A percentile compares a stretch with the other conserved stretches of the same genome.
Conservation (phyloP, 2,888 invertebrate genomes). For the Drosophila diplacantha region DNA sequence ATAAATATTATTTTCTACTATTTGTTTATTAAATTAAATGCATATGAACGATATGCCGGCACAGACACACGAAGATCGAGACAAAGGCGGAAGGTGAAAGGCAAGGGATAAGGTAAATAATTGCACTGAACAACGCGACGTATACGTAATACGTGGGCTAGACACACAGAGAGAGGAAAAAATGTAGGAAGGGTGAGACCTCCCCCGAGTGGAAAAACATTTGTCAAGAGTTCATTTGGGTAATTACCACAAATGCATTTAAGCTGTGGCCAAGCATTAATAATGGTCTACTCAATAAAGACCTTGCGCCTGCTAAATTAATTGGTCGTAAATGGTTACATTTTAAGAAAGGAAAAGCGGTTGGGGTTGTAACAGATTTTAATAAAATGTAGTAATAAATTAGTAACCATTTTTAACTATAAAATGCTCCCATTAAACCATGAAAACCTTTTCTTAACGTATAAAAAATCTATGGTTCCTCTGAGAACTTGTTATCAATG, state of each 20-base stretch:
- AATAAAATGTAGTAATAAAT: neutral
- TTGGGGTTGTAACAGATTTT: neutral
- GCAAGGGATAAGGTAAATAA: constrained; percentile 21
- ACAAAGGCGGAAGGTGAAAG: neutral
- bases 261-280: constrained; percentile 4
- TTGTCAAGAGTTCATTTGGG: constrained; percentile 19
- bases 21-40: constrained; percentile 40
- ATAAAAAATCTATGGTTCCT: neutral
- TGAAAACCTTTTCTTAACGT: neutral
- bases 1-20: constrained; percentile 11
- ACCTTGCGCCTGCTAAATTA: constrained; percentile 2
- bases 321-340: neutral
- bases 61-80: constrained; percentile 7
- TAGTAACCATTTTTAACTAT: neutral
- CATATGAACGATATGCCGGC: constrained; percentile 14
- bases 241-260: constrained; percentile 17
- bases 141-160: constrained; percentile 22
- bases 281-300: constrained; percentile 2
- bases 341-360: neutral
- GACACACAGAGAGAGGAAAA: neutral
- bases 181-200: neutral
- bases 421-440: neutral
- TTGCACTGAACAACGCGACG: constrained; percentile 20
- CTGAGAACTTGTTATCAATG: neutral
- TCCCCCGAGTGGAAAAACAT: constrained; percentile 5